phyloP scores from a whole-genome alignment of 2,888 invertebrate genomes.

The Ashinkailepas kermadecensis region DNA sequence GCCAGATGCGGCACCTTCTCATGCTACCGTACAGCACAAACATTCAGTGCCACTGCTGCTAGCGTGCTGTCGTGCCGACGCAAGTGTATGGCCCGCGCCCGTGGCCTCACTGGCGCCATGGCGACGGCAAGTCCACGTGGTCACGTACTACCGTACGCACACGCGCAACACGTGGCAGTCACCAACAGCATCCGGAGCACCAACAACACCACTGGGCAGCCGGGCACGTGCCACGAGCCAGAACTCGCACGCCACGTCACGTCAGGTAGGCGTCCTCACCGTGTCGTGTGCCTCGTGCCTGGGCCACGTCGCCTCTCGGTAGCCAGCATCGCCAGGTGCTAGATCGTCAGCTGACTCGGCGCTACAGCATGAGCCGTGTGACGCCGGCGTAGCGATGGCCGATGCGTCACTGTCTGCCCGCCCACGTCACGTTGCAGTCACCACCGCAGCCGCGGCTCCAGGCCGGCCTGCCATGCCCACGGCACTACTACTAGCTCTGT shows the following conservation, averaged over 20 bases:
- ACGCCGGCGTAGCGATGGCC: too few relatives aligned
- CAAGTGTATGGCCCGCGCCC: background rate
- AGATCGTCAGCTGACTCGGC: too few relatives aligned
- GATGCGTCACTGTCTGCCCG: too few relatives aligned
- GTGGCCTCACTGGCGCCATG: background rate
- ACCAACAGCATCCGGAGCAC: background rate
- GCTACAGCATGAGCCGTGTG: too few relatives aligned
- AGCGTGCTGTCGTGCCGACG: background rate
- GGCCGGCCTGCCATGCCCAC: too few relatives aligned
- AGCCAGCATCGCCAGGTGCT: too few relatives aligned
- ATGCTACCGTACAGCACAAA: background rate
- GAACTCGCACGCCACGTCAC: background rate
- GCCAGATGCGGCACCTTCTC: background rate
- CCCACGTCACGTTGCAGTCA: too few relatives aligned
- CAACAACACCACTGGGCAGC: background rate
- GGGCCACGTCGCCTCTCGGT: too few relatives aligned
- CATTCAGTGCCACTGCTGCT: background rate
- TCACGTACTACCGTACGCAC: background rate
- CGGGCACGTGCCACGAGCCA: background rate
- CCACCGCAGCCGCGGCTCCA: too few relatives aligned
- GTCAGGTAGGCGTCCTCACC: background rate
- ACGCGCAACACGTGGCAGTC: background rate
- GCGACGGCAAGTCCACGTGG: background rate
- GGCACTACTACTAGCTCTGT: too few relatives aligned
- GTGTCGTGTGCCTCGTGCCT: background rate